These are phyloP conservation scores for Salvelinus alpinus DNA, from an alignment of 2,113 vertebrate genomes.

Conservation along the genomic window DNA sequence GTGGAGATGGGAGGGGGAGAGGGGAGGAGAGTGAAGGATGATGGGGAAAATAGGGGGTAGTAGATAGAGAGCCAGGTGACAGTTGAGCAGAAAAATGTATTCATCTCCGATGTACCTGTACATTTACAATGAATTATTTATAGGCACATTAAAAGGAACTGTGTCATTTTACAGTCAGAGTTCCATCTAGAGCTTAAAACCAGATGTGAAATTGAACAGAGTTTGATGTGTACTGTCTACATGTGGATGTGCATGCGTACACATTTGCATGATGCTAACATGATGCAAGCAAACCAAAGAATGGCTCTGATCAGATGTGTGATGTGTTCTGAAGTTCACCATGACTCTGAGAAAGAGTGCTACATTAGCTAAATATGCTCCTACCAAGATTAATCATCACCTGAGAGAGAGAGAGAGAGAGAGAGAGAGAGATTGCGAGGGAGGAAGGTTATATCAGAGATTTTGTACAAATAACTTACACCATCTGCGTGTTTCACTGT, in stretches of 20 bases:
- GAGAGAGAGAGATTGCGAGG: too few relatives aligned
- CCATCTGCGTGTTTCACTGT: neutral
- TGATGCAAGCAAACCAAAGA: neutral
- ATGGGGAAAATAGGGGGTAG: too few relatives aligned
- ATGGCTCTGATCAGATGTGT: neutral
- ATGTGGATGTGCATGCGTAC: neutral
- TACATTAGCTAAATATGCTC: neutral
- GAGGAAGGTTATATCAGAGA: too few relatives aligned
- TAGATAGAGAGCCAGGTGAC: too few relatives aligned
- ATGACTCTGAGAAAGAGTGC: neutral
- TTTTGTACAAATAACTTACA: too few relatives aligned
- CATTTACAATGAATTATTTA: too few relatives aligned
- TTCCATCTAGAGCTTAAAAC: too few relatives aligned
- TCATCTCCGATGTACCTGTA: too few relatives aligned
- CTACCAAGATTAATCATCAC: neutral
- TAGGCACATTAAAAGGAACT: too few relatives aligned
- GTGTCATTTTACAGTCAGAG: too few relatives aligned
- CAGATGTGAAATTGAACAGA: too few relatives aligned
- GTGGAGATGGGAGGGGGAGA: neutral
- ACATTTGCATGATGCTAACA: neutral
- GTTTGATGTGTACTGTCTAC: slow-evolving; percentile 40
- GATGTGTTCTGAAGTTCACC: neutral
- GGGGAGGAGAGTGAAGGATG: neutral
- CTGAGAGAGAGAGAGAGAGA: neutral
- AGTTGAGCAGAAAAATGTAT: too few relatives aligned